Evolutionary conservation across 1,140 invertebrate species (phyloP).

Genomic region (Drosophila hydei): DNA sequence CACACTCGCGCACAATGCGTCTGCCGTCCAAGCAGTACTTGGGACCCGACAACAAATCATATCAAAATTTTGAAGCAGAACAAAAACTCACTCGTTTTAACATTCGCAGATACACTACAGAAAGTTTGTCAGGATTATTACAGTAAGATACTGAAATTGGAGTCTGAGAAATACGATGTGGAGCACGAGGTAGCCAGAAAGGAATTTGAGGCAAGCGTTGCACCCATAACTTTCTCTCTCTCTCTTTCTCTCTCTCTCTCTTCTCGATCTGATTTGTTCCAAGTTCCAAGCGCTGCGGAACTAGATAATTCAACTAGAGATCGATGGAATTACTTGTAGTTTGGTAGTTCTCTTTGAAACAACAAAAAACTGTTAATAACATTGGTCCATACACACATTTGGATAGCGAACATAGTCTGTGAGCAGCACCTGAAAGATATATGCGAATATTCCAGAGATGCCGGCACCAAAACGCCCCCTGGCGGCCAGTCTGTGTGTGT

Average conservation of each 20-base stretch:
- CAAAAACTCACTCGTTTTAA: conserved; percentile 44
- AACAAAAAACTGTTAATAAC: conserved; percentile 40
- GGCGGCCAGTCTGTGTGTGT: conserved; percentile 43
- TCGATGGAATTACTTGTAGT: conserved; percentile 16
- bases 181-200: conserved; percentile 97
- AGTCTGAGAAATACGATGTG: conserved; percentile 98
- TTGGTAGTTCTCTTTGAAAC: conserved; percentile 14
- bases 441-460: conserved; percentile 68
- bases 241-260: conserved; percentile 24
- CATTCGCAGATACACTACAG: conserved; percentile 89
- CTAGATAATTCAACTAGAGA: conserved; percentile 17
- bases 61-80: background rate
- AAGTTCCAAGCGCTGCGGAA: conserved; percentile 10
- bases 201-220: conserved; percentile 92
- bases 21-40: conserved; percentile 18
- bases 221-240: conserved; percentile 14
- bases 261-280: conserved; percentile 19
- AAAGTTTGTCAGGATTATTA: conserved; percentile 94
- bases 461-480: conserved; percentile 44
- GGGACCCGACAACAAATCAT: conserved; percentile 12
- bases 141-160: conserved; percentile 92
- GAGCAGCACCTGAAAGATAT: conserved; percentile 60
- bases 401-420: conserved; percentile 13
- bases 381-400: conserved; percentile 24
- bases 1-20: conserved; percentile 11